A percentile compares a stretch with the other conserved stretches of the same genome.
Conservation (phyloP, 1,140 invertebrate species). For the Drosophila leontia region DNA sequence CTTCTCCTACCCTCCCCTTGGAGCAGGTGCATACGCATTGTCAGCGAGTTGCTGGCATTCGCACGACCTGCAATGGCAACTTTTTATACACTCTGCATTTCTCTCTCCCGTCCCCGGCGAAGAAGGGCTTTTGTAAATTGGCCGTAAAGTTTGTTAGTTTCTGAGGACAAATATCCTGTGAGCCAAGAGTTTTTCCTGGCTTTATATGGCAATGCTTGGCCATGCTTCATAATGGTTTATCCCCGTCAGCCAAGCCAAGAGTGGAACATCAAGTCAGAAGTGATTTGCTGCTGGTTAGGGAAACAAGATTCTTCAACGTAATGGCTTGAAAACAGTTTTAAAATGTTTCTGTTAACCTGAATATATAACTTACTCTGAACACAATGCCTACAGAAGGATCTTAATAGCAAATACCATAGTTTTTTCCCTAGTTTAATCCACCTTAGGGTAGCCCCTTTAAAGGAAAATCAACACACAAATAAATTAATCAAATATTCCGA, state of each 20-base stretch:
- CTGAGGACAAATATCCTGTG: constrained; percentile 2
- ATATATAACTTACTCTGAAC: neutral
- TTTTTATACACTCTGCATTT: constrained; percentile 46
- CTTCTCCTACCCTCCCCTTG: neutral
- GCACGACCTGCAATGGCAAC: constrained; percentile 57
- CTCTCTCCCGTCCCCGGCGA: neutral
- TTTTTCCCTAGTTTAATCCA: neutral
- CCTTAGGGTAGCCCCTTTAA: neutral
- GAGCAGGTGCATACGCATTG: constrained; percentile 58
- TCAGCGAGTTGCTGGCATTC: constrained; percentile 56
- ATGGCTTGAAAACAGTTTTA: neutral
- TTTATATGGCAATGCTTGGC: constrained; percentile 6
- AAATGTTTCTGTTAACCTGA: neutral
- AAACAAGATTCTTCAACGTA: neutral
- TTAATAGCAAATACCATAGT: too few species aligned
- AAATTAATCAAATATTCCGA: constrained; percentile 34
- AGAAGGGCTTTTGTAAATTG: constrained; percentile 61
- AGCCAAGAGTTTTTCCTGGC: constrained; percentile 24
- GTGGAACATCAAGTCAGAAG: constrained; percentile 7
- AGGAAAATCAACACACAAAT: constrained; percentile 7
- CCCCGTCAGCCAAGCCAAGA: constrained; percentile 1
- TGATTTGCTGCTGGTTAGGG: neutral
- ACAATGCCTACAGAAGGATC: neutral
- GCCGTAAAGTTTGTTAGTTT: constrained; percentile 58
- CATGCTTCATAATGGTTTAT: constrained; percentile 46